These are phyloP conservation scores for Macropus fuliginosus DNA, from an alignment of 2,797 vertebrate species.

Conservation along the genomic window DNA sequence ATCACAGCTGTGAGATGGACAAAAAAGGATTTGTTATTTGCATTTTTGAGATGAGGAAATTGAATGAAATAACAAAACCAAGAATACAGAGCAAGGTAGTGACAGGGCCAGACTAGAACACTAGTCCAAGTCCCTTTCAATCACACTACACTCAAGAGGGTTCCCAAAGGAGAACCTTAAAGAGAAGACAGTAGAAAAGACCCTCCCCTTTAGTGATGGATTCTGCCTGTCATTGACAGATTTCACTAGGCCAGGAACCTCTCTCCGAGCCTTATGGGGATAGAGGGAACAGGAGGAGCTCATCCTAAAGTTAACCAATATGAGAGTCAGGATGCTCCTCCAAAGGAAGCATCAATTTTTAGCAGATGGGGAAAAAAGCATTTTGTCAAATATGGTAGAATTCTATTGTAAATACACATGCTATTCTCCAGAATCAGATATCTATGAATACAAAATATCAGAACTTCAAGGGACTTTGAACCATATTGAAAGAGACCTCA, in stretches of 20 bases:
- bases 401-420: not conserved
- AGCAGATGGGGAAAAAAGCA: not conserved
- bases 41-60: not conserved
- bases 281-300: not conserved
- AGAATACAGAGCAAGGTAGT: not conserved
- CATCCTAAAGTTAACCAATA: not conserved
- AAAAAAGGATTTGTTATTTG: not conserved
- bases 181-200: not conserved
- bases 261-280: not conserved
- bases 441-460: not conserved
- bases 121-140: not conserved
- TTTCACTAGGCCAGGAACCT: not conserved
- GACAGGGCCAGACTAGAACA: not conserved
- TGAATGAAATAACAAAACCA: not conserved
- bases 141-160: not conserved
- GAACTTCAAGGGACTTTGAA: not conserved
- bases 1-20: not conserved
- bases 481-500: not conserved
- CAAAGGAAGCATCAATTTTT: not conserved
- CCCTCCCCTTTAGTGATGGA: not conserved
- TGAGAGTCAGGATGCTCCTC: not conserved
- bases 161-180: not conserved
- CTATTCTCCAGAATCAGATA: not conserved
- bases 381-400: not conserved
- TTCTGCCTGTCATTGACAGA: not conserved